A percentile compares a stretch with the other conserved stretches of the same genome.
Conservation (phyloP, 2,888 invertebrate genomes). For the Xanthostigma xanthostigma region DNA sequence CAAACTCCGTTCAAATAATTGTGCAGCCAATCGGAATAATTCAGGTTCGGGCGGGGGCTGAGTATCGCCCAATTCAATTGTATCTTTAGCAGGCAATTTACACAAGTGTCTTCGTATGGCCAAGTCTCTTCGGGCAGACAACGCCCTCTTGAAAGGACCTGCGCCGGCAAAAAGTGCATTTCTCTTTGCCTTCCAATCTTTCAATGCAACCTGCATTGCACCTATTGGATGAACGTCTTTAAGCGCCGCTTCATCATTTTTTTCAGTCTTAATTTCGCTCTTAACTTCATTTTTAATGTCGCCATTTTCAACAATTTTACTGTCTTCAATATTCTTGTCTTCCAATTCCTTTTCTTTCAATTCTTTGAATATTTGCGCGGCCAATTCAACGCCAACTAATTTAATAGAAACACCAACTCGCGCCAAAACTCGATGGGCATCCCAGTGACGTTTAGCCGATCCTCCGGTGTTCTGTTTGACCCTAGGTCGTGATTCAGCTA, state of each 20-base stretch:
- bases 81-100: slow-evolving; percentile 47
- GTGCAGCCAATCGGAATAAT: slow-evolving; percentile 24
- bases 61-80: slow-evolving; percentile 22
- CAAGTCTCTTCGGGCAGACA: slow-evolving; percentile 67
- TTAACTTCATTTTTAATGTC: slow-evolving; percentile 17
- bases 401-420: slow-evolving; percentile 67
- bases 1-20: slow-evolving; percentile 25
- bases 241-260: slow-evolving; percentile 8
- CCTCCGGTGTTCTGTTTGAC: slow-evolving; percentile 30
- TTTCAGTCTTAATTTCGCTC: slow-evolving; percentile 11
- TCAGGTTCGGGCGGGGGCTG: slow-evolving; percentile 27
- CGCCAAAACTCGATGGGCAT: slow-evolving; percentile 61
- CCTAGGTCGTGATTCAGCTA: slow-evolving; percentile 56
- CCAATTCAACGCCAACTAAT: slow-evolving; percentile 56
- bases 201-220: slow-evolving; percentile 43
- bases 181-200: slow-evolving; percentile 42
- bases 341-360: slow-evolving; percentile 21
- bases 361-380: slow-evolving; percentile 28
- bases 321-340: slow-evolving; percentile 14
- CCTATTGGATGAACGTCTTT: slow-evolving; percentile 34
- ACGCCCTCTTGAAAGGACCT: slow-evolving; percentile 58
- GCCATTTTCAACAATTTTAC: slow-evolving; percentile 12
- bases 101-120: slow-evolving; percentile 56
- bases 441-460: slow-evolving; percentile 59
- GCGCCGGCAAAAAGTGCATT: slow-evolving; percentile 50